Percentiles rank a stretch among this genome's conserved stretches.
Conservation (phyloP, 2,888 invertebrate genomes). For the Acrocera orbiculus region DNA sequence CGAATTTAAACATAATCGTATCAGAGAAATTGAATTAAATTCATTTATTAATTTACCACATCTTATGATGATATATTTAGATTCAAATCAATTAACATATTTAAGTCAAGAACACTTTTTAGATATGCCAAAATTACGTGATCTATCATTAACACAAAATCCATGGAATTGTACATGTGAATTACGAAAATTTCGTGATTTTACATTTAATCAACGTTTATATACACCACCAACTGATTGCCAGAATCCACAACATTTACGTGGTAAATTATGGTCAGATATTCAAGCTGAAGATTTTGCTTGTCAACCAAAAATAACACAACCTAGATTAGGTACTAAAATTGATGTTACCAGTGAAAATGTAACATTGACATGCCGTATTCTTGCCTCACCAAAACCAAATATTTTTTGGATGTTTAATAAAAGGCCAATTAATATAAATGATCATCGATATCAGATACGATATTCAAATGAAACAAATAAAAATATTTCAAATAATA, state of each 20-base stretch:
- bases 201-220: slow-evolving; percentile 52
- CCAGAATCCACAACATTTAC: slow-evolving; percentile 47
- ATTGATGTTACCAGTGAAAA: slow-evolving; percentile 41
- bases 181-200: slow-evolving; percentile 59
- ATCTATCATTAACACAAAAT: slow-evolving; percentile 60
- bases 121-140: slow-evolving; percentile 46
- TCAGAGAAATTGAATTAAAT: slow-evolving; percentile 48
- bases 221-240: slow-evolving; percentile 61
- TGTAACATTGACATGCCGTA: slow-evolving; percentile 50
- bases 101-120: slow-evolving; percentile 47
- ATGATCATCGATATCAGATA: slow-evolving; percentile 28
- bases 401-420: slow-evolving; percentile 46
- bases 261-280: slow-evolving; percentile 55
- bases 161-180: slow-evolving; percentile 82
- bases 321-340: slow-evolving; percentile 34
- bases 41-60: slow-evolving; percentile 53
- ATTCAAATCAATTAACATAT: slow-evolving; percentile 54
- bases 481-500: slow-evolving; percentile 13
- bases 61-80: slow-evolving; percentile 48
- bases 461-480: slow-evolving; percentile 21
- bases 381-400: slow-evolving; percentile 12
- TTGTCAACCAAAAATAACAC: slow-evolving; percentile 57
- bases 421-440: slow-evolving; percentile 32
- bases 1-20: slow-evolving; percentile 55
- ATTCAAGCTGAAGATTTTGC: slow-evolving; percentile 57